Conservation (phyloP, 2,888 invertebrate species). For the Sesia bembeciformis region DNA sequence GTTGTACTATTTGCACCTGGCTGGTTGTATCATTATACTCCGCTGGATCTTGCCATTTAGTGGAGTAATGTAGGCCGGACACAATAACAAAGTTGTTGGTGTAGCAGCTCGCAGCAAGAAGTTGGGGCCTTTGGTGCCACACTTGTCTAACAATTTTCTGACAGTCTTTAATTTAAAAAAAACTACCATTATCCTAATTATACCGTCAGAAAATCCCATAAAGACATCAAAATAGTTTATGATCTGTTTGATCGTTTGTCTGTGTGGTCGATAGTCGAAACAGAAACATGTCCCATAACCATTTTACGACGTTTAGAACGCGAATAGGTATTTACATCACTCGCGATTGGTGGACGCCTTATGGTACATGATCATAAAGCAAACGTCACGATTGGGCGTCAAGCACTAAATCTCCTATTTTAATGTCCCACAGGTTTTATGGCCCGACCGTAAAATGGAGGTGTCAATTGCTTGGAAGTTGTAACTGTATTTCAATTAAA, state of each 20-base stretch:
- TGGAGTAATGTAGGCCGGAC: too few relatives aligned
- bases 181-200: too few relatives aligned
- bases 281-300: background rate
- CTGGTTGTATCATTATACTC: too few relatives aligned
- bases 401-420: conserved; percentile 49
- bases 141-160: too few relatives aligned
- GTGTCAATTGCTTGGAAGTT: conserved; percentile 49
- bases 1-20: too few relatives aligned
- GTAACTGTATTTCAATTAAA: background rate
- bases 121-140: too few relatives aligned
- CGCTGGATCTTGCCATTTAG: too few relatives aligned
- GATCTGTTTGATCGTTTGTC: background rate
- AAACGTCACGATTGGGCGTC: conserved; percentile 47
- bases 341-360: conserved; percentile 48
- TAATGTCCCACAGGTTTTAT: conserved; percentile 45
- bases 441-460: conserved; percentile 46
- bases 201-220: too few relatives aligned
- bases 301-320: background rate
- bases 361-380: conserved; percentile 41
- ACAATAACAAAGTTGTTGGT: too few relatives aligned
- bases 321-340: conserved; percentile 18
- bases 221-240: background rate
- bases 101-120: too few relatives aligned
- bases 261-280: background rate
- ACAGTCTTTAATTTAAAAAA: too few relatives aligned